These are phyloP conservation scores for Steinernema hermaphroditum DNA, from an alignment of 2,888 invertebrate genomes.

Conservation along the genomic window DNA sequence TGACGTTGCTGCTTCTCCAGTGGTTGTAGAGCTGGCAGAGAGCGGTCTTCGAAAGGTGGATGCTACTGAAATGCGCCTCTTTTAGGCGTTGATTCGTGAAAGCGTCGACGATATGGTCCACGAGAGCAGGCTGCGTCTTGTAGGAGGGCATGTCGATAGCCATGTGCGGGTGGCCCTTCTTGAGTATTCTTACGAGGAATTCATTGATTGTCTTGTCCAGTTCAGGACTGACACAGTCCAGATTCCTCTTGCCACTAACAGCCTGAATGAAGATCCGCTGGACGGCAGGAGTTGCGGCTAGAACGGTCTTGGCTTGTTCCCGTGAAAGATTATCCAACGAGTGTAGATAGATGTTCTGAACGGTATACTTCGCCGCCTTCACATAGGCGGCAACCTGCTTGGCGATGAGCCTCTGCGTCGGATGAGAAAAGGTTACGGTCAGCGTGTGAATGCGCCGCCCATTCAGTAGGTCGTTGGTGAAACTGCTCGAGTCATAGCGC, in stretches of 20 bases:
- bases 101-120: background rate
- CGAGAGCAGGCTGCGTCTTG: background rate
- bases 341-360: background rate
- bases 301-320: slow-evolving; percentile 8
- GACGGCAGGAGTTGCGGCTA: background rate
- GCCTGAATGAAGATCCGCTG: slow-evolving; percentile 8
- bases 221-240: background rate
- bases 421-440: background rate
- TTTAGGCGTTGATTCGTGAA: background rate
- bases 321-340: background rate
- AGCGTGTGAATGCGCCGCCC: slow-evolving; percentile 12
- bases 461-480: background rate
- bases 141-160: background rate
- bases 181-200: background rate
- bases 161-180: background rate
- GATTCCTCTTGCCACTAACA: background rate
- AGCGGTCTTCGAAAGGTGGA: background rate
- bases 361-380: background rate
- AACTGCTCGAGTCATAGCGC: background rate
- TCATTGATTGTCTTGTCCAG: slow-evolving; percentile 12
- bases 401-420: background rate
- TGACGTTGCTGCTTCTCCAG: background rate
- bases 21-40: background rate
- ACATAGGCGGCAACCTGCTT: background rate
- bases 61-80: background rate